phyloP scores from a whole-genome alignment of 2,888 invertebrate genomes.

The Lutraria lutraria region DNA sequence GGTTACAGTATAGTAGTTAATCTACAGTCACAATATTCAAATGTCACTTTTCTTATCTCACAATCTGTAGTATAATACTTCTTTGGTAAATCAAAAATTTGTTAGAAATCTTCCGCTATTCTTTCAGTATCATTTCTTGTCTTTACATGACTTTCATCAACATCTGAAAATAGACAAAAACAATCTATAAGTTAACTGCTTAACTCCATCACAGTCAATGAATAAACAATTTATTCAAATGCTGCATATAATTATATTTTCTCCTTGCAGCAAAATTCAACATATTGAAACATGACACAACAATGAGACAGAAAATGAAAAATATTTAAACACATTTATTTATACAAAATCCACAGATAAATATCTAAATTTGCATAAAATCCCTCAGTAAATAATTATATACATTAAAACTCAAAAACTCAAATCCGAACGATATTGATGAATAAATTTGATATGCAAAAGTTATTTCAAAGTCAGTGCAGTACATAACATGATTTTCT shows the following conservation, averaged over 20 bases:
- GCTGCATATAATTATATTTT: neutral
- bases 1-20: neutral
- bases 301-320: neutral
- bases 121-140: neutral
- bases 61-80: slow-evolving; percentile 12
- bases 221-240: neutral
- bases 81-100: neutral
- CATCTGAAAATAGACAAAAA: slow-evolving; percentile 24
- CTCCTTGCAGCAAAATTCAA: slow-evolving; percentile 11
- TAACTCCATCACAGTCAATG: neutral
- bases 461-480: neutral
- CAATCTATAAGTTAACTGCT: neutral
- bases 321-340: neutral
- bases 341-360: slow-evolving; percentile 16
- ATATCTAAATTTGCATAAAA: slow-evolving; percentile 7
- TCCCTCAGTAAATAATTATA: slow-evolving; percentile 2
- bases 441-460: neutral
- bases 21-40: slow-evolving; percentile 14
- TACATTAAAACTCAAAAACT: slow-evolving; percentile 7
- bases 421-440: neutral
- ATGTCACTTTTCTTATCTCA: neutral
- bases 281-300: neutral
- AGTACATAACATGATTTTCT: neutral
- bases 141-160: neutral
- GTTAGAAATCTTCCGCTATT: neutral